These are phyloP conservation scores for Tachina grossa DNA, from an alignment of 2,888 invertebrate genomes.

Conservation along the genomic window DNA sequence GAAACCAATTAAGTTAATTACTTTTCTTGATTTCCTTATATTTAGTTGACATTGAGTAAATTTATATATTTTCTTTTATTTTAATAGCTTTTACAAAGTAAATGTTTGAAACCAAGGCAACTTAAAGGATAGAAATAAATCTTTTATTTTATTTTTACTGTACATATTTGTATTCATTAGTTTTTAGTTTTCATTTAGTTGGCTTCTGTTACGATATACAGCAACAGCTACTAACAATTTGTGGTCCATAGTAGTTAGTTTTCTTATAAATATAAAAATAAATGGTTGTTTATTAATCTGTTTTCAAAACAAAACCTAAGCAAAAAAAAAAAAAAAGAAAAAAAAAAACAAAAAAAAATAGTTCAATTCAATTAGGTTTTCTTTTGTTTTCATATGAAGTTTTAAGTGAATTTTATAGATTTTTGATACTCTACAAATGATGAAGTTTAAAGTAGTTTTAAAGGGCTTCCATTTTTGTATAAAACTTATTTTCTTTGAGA, in stretches of 20 bases:
- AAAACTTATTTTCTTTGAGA: background rate
- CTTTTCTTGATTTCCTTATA: constrained; percentile 9
- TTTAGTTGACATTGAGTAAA: background rate
- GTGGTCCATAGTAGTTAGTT: constrained; percentile 54
- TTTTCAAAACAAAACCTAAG: background rate
- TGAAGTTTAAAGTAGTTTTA: background rate
- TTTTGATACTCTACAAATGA: constrained; percentile 14
- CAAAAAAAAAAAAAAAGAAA: too few species aligned
- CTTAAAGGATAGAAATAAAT: constrained; percentile 33
- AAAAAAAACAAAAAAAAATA: too few species aligned
- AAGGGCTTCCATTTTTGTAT: background rate
- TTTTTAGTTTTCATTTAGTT: constrained; percentile 30
- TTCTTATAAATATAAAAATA: constrained; percentile 42
- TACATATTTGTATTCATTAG: background rate
- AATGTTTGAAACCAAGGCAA: constrained; percentile 37
- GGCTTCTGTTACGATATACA: background rate
- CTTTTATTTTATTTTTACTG: constrained; percentile 24
- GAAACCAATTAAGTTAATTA: constrained; percentile 54
- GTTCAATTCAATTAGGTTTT: constrained; percentile 43
- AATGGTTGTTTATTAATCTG: constrained; percentile 42
- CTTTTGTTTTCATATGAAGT: constrained; percentile 18
- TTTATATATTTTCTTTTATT: background rate
- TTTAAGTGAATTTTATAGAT: constrained; percentile 23
- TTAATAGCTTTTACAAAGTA: constrained; percentile 19
- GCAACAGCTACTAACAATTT: constrained; percentile 46